A percentile compares a stretch with the other conserved stretches of the same genome.
Conservation (phyloP, 2,113 vertebrate species). For the Mus spicilegus region DNA sequence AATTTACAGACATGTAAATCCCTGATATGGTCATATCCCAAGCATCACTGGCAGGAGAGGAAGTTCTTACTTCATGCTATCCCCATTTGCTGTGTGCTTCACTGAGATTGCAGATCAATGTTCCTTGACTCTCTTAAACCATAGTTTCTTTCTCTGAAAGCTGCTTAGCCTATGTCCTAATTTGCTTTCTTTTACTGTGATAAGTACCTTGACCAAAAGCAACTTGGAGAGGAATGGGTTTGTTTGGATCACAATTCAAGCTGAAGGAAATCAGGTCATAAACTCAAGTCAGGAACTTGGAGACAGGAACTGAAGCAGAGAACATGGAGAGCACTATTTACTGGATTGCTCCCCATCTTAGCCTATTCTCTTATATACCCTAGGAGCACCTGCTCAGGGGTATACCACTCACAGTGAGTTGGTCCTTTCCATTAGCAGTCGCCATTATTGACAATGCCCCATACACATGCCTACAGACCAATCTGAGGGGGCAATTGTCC, state of each 20-base stretch:
- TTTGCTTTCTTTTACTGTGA: not conserved
- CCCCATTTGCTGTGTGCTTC: not conserved
- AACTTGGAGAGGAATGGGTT: not conserved
- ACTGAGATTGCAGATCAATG: not conserved
- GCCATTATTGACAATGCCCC: not conserved
- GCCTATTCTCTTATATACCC: not conserved
- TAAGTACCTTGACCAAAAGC: not conserved
- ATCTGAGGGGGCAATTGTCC: not conserved
- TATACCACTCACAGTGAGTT: no score
- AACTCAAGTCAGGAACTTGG: not conserved
- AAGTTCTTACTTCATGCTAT: not conserved
- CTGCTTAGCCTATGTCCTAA: not conserved
- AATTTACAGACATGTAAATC: not conserved
- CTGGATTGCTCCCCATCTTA: not conserved
- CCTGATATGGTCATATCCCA: not conserved
- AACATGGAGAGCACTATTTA: no score
- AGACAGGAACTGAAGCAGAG: not conserved
- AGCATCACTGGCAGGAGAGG: not conserved
- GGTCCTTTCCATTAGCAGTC: not conserved
- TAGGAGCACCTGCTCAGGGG: not conserved
- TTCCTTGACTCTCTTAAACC: not conserved
- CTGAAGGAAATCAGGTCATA: not conserved
- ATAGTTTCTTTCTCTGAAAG: not conserved
- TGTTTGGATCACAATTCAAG: not conserved
- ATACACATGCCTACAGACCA: not conserved